Evolutionary conservation across 2,113 vertebrate species (phyloP).

Genomic region (Chaenogobius annularis): DNA sequence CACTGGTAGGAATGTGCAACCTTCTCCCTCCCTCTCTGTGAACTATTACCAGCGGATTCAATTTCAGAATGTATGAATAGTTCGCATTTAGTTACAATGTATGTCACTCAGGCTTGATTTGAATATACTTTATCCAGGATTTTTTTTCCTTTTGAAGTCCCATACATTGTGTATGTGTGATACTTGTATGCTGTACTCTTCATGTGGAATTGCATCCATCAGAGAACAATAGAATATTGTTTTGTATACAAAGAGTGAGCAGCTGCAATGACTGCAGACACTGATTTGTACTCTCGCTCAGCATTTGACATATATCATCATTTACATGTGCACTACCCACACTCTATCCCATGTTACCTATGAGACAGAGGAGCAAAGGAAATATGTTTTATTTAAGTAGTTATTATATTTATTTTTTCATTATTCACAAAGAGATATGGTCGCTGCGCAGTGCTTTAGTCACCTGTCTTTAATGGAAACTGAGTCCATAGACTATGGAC

Average conservation of each 20-base stretch:
- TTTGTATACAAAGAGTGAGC: constrained; percentile 52
- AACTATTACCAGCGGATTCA: too few relatives aligned
- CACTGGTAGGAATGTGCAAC: too few relatives aligned
- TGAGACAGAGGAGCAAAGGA: too few relatives aligned
- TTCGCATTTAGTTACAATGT: not conserved
- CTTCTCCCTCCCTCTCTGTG: too few relatives aligned
- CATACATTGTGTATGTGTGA: not conserved
- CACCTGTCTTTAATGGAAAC: too few relatives aligned
- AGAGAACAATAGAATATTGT: constrained; percentile 3
- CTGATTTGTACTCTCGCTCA: constrained; percentile 32
- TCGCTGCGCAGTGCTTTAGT: too few relatives aligned
- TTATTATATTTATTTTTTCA: too few relatives aligned
- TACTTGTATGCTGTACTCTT: not conserved
- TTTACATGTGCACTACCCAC: too few relatives aligned
- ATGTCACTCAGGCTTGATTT: not conserved
- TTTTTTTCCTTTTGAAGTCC: not conserved
- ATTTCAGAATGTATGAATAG: not conserved
- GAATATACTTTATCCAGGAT: not conserved
- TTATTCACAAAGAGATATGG: too few relatives aligned
- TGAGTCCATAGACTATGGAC: too few relatives aligned
- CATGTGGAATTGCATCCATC: not conserved
- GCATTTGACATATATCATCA: not conserved
- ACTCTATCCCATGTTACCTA: too few relatives aligned
- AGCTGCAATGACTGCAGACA: constrained; percentile 68
- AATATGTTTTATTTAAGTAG: too few relatives aligned